Conservation (phyloP, 30 jellyfish, hydroid and myxozoan genomes). For the Cassiopea xamachana region DNA sequence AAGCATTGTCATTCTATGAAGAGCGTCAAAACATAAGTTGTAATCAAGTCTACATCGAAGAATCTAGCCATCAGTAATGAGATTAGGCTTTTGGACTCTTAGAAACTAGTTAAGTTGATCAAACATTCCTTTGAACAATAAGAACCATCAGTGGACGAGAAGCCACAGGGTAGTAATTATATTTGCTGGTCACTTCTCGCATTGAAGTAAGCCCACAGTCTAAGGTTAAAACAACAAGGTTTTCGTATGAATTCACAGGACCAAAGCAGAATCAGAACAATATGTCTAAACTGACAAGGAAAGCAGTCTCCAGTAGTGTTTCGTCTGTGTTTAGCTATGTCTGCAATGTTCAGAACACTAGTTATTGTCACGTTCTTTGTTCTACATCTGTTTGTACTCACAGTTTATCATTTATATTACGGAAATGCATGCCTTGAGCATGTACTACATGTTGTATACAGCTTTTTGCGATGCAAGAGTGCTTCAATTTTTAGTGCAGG, state of each 20-base stretch:
- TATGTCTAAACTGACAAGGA: neutral
- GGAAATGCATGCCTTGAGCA: no score
- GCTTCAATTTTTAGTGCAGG: no score
- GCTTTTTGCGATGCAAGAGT: no score
- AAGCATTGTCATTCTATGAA: neutral
- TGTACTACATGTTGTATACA: no score
- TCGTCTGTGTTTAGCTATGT: no score
- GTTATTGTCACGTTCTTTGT: no score
- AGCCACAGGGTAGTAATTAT: conserved; percentile 38
- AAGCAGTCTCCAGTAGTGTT: no score
- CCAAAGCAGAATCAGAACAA: conserved; percentile 2
- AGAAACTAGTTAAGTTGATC: conserved; percentile 8
- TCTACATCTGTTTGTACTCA: no score
- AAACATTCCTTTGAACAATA: conserved; percentile 15
- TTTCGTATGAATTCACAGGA: conserved; percentile 3
- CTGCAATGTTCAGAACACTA: no score
- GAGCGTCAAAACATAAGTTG: neutral
- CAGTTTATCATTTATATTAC: no score
- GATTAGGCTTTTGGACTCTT: conserved; percentile 26
- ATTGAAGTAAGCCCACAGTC: neutral
- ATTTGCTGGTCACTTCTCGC: neutral
- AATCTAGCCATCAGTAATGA: neutral
- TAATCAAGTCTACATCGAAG: neutral
- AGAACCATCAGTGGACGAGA: neutral
- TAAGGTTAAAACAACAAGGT: conserved; percentile 8